These are phyloP conservation scores for Pediacus dermestoides DNA, from an alignment of 2,888 invertebrate species.

Conservation along the genomic window DNA sequence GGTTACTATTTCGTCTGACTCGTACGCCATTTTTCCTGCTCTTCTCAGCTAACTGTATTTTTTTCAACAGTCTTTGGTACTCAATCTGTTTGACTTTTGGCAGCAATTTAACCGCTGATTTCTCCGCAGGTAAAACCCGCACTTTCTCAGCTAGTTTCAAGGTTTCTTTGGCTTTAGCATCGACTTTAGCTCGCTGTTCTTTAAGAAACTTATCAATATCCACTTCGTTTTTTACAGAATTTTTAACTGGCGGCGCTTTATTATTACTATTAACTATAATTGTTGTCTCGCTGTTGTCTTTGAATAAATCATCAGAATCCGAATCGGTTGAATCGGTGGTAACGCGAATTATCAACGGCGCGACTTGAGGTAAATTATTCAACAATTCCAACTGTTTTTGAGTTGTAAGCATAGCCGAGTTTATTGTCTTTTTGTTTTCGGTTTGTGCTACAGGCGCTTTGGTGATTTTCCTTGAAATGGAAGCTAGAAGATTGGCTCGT, in stretches of 20 bases:
- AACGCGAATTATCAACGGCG: constrained; percentile 46
- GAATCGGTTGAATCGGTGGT: constrained; percentile 40
- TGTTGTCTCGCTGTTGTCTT: constrained; percentile 12
- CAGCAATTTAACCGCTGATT: constrained; percentile 44
- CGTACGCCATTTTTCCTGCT: constrained; percentile 19
- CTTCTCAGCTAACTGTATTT: constrained; percentile 39
- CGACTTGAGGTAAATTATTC: constrained; percentile 31
- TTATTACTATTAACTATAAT: constrained; percentile 2
- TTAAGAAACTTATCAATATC: constrained; percentile 44
- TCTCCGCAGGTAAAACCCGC: constrained; percentile 16
- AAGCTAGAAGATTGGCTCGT: constrained; percentile 57
- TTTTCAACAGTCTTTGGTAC: constrained; percentile 43
- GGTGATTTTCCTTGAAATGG: constrained; percentile 57
- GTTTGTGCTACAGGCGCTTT: constrained; percentile 16
- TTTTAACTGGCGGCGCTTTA: not conserved
- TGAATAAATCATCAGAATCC: constrained; percentile 27
- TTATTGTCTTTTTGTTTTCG: not conserved
- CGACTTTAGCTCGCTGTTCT: constrained; percentile 45
- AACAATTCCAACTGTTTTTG: not conserved
- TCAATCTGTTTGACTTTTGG: constrained; percentile 47
- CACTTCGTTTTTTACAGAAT: constrained; percentile 20
- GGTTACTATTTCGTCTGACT: constrained; percentile 13
- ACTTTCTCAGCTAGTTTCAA: not conserved
- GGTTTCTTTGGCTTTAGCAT: constrained; percentile 31
- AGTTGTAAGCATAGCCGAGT: not conserved